phyloP scores from a whole-genome alignment of 2,888 invertebrate species.

The Amiota communis region DNA sequence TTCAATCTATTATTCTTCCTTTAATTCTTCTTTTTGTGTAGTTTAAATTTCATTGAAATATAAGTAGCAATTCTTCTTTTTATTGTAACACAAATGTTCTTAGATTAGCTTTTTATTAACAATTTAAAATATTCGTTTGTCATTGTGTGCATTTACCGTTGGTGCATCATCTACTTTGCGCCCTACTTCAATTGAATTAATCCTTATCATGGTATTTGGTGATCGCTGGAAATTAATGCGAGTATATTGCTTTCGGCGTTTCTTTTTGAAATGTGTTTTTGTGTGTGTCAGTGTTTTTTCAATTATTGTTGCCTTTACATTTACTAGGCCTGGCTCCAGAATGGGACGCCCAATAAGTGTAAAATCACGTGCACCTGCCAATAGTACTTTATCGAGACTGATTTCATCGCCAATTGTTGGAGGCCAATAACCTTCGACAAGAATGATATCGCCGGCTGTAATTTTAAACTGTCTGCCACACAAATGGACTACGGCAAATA shows the following conservation, averaged over 20 bases:
- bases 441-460: constrained; percentile 87
- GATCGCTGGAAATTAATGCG: constrained; percentile 82
- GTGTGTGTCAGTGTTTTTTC: constrained; percentile 89
- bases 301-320: constrained; percentile 86
- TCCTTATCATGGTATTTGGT: constrained; percentile 83
- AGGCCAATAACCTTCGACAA: constrained; percentile 88
- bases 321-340: constrained; percentile 82
- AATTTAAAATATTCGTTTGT: neutral
- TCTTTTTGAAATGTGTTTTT: constrained; percentile 84
- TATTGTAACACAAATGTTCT: constrained; percentile 7
- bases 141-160: neutral
- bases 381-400: constrained; percentile 86
- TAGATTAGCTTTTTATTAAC: neutral
- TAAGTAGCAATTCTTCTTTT: neutral
- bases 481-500: constrained; percentile 87
- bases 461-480: constrained; percentile 89
- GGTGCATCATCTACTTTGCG: constrained; percentile 64
- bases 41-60: neutral
- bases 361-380: constrained; percentile 86
- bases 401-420: constrained; percentile 86
- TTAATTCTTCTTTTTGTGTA: neutral
- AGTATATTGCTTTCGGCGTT: constrained; percentile 84
- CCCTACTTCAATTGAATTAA: constrained; percentile 81
- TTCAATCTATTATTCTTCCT: neutral
- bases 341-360: constrained; percentile 87